A percentile compares a stretch with the other conserved stretches of the same genome.
Conservation (phyloP, 2,888 invertebrate genomes). For the Drosophila maculinotata region DNA sequence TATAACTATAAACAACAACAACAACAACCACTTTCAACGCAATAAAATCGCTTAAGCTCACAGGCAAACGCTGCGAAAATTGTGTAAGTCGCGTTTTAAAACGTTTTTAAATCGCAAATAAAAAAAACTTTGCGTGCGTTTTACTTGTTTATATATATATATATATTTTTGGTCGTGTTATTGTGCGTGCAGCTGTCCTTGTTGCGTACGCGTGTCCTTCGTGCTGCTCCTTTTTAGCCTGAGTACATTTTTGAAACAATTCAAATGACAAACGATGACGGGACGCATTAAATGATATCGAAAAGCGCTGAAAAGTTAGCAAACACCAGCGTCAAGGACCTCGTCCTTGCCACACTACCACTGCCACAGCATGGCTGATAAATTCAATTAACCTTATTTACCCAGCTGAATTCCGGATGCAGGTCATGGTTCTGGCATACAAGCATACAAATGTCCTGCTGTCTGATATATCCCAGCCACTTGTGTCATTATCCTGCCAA, state of each 20-base stretch:
- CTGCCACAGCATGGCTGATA: conserved; percentile 10
- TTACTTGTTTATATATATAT: background rate
- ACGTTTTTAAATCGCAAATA: conserved; percentile 6
- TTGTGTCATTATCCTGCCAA: conserved; percentile 20
- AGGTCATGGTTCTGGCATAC: conserved; percentile 20
- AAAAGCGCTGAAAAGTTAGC: conserved; percentile 6
- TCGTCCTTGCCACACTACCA: background rate
- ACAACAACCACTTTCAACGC: conserved; percentile 2
- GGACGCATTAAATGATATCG: conserved; percentile 14
- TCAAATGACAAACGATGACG: conserved; percentile 27
- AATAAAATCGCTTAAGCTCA: conserved; percentile 22
- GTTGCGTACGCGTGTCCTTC: conserved; percentile 48
- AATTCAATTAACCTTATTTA: conserved; percentile 45
- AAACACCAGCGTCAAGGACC: conserved; percentile 6
- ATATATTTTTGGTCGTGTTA: conserved; percentile 17
- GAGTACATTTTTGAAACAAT: conserved; percentile 55
- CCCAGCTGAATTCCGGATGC: conserved; percentile 29
- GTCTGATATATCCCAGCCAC: background rate
- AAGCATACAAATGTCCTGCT: background rate
- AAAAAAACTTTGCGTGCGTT: background rate
- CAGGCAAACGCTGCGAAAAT: conserved; percentile 31
- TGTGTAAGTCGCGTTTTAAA: conserved; percentile 49
- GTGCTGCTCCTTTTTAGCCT: background rate
- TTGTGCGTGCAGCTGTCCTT: conserved; percentile 18
- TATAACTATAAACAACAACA: conserved; percentile 14